Conservation (phyloP, 2,113 vertebrate species). For the Mungos mungo region DNA sequence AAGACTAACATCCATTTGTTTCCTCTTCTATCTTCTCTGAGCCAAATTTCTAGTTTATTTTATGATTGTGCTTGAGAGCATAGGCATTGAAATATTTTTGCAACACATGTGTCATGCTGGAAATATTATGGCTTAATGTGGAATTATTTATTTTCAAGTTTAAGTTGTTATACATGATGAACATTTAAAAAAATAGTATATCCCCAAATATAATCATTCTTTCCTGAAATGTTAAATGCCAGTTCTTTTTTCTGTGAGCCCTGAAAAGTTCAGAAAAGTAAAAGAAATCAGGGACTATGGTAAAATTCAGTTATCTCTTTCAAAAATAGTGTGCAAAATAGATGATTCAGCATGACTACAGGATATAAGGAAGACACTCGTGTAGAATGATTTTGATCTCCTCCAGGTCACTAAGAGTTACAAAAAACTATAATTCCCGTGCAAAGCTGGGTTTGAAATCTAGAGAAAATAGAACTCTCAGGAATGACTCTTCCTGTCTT, state of each 20-base stretch:
- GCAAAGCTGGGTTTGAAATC: neutral
- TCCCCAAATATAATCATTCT: neutral
- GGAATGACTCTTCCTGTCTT: neutral
- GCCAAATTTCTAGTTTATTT: slow-evolving; percentile 71
- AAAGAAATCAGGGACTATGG: neutral
- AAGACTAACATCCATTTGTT: neutral
- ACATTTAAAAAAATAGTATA: neutral
- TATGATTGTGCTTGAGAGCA: slow-evolving; percentile 25
- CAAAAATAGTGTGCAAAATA: neutral
- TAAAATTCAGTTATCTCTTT: slow-evolving; percentile 3
- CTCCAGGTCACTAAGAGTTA: neutral
- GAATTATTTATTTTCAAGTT: slow-evolving; percentile 55
- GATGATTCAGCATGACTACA: neutral
- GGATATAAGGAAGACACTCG: neutral
- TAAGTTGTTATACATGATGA: slow-evolving; percentile 37
- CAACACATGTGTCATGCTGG: slow-evolving; percentile 33
- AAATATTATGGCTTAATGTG: slow-evolving; percentile 27
- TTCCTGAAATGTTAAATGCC: neutral
- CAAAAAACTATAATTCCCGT: neutral
- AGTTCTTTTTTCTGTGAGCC: neutral
- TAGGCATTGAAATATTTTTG: slow-evolving; percentile 46
- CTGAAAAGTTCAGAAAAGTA: slow-evolving; percentile 16
- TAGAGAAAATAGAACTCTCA: neutral
- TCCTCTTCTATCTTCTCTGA: slow-evolving; percentile 30
- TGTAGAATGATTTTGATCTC: neutral